These are phyloP conservation scores for roundworm (Caenorhabditis elegans) DNA, from an alignment of 1,140 invertebrate genomes.

Conservation along the genomic window WBcel235 BX284606.5:12105001-12105500, in stretches of 20 bases:
- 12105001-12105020: slow-evolving; percentile 7
- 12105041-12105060: slow-evolving; percentile 27
- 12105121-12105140: not conserved
- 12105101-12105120: not conserved
- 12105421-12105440: slow-evolving; percentile 8
- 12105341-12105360: slow-evolving; percentile 43
- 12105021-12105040: not conserved
- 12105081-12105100: slow-evolving; percentile 15
- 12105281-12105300: slow-evolving; percentile 56
- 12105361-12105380: slow-evolving; percentile 24
- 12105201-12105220: slow-evolving; percentile 58
- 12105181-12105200: slow-evolving; percentile 58
- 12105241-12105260: slow-evolving; percentile 59
- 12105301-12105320: slow-evolving; percentile 44
- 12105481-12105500: slow-evolving; percentile 28
- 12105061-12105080: slow-evolving; percentile 11
- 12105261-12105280: slow-evolving; percentile 53
- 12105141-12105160: slow-evolving; percentile 36
- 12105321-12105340: slow-evolving; percentile 51
- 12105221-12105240: slow-evolving; percentile 57
- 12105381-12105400: slow-evolving; percentile 7
- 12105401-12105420: slow-evolving; percentile 35
- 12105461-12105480: not conserved
- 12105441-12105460: slow-evolving; percentile 6
- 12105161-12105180: slow-evolving; percentile 36